A percentile compares a stretch with the other conserved stretches of the same genome.
phyloP scores from a whole-genome alignment of 2,888 invertebrate genomes.

The Ephialtes manifestator region DNA sequence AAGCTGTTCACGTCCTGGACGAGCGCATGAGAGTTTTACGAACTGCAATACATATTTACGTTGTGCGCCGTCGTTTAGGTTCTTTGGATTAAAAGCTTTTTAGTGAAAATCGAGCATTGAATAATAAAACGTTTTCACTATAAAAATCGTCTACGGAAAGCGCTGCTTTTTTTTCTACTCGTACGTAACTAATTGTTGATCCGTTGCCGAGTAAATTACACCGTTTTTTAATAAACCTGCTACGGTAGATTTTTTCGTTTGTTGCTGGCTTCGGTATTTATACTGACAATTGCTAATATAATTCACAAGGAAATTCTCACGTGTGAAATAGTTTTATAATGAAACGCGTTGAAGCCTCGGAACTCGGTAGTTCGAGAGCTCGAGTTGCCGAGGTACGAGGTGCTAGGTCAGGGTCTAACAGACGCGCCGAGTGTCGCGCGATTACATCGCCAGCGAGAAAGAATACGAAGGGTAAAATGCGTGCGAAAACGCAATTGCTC shows the following conservation, averaged over 20 bases:
- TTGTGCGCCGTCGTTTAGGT: no score
- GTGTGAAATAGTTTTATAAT: conserved; percentile 44
- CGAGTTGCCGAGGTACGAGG: conserved; percentile 58
- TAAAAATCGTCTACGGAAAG: neutral
- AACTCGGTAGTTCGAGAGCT: conserved; percentile 4
- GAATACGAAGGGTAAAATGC: conserved; percentile 49
- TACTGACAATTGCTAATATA: conserved; percentile 21
- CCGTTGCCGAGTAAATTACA: neutral
- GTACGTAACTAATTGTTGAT: neutral
- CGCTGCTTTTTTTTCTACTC: neutral
- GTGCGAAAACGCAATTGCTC: conserved; percentile 65
- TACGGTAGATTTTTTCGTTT: neutral
- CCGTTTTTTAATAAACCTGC: neutral
- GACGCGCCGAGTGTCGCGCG: conserved; percentile 54
- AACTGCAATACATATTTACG: neutral
- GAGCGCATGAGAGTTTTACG: neutral
- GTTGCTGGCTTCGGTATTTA: neutral
- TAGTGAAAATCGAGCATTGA: neutral
- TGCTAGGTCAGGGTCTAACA: conserved; percentile 71
- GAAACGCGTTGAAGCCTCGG: conserved; percentile 44
- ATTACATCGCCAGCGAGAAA: conserved; percentile 67
- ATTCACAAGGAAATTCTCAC: conserved; percentile 59
- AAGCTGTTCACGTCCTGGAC: conserved; percentile 7
- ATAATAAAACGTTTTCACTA: neutral
- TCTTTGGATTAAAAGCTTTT: no score